phyloP scores from a whole-genome alignment of 2,888 invertebrate species.

The Isotomurus palustris region DNA sequence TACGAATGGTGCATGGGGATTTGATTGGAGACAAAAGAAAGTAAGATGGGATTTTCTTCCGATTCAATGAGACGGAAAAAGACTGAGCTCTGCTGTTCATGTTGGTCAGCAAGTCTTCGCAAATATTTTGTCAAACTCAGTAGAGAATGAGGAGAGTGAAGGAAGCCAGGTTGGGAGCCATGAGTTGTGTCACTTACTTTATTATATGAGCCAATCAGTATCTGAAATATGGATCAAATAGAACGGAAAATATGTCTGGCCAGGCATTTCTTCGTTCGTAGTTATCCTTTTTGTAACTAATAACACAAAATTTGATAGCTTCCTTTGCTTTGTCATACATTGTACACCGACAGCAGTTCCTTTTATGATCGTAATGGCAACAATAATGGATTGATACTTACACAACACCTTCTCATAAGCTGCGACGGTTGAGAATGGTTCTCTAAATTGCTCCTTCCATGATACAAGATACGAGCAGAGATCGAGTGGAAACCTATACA shows the following conservation, averaged over 20 bases:
- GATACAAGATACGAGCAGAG: too few relatives aligned
- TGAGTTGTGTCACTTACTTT: background rate
- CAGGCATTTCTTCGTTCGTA: too few relatives aligned
- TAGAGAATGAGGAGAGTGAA: too few relatives aligned
- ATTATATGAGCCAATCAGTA: background rate
- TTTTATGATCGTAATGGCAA: background rate
- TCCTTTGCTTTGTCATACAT: too few relatives aligned
- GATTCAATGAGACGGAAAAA: constrained; percentile 9
- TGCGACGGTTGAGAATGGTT: too few relatives aligned
- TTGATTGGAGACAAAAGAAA: background rate
- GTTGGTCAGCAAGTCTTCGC: constrained; percentile 8
- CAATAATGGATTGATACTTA: too few relatives aligned
- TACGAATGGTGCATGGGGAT: too few relatives aligned
- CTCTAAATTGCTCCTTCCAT: too few relatives aligned
- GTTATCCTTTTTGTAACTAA: background rate
- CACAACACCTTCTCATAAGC: too few relatives aligned
- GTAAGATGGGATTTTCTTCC: constrained; percentile 9
- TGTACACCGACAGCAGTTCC: background rate
- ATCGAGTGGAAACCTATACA: too few relatives aligned
- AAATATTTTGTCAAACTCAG: too few relatives aligned
- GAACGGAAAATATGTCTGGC: background rate
- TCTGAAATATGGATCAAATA: background rate
- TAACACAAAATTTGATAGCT: background rate
- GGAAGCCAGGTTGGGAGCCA: background rate
- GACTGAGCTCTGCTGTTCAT: too few relatives aligned